phyloP scores from a whole-genome alignment of 2,888 invertebrate species.

The Protonemura montana region DNA sequence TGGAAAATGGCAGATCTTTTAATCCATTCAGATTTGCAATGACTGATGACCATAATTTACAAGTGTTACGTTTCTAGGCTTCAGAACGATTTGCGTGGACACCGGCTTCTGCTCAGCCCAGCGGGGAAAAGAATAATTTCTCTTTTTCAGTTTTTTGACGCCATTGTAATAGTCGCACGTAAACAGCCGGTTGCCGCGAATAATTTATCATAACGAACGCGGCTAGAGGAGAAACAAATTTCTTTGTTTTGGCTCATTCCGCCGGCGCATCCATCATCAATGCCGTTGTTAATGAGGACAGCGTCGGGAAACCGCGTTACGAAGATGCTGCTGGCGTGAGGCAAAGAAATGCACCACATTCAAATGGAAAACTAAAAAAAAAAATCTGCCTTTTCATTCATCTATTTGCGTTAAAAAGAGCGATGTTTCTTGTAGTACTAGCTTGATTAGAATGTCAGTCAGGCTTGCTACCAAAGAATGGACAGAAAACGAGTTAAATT shows the following conservation, averaged over 20 bases:
- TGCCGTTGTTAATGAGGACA: conserved; percentile 14
- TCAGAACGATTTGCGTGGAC: not conserved
- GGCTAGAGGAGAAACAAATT: not conserved
- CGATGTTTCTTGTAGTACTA: too few relatives aligned
- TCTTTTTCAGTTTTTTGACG: not conserved
- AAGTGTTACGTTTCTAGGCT: not conserved
- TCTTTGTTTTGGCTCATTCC: not conserved
- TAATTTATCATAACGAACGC: conserved; percentile 14
- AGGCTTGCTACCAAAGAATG: too few relatives aligned
- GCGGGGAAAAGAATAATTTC: not conserved
- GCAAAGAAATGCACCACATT: too few relatives aligned
- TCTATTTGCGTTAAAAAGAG: too few relatives aligned
- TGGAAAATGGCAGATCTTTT: not conserved
- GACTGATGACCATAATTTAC: not conserved
- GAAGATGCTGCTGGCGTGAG: not conserved
- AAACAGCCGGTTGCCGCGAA: not conserved
- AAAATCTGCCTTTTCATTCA: too few relatives aligned
- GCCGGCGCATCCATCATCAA: not conserved
- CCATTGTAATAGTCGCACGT: not conserved
- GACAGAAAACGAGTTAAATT: too few relatives aligned
- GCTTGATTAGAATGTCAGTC: too few relatives aligned
- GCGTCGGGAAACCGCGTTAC: not conserved
- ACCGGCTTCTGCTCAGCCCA: not conserved
- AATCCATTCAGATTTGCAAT: not conserved
- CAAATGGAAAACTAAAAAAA: too few relatives aligned